Percentiles rank a stretch among this genome's conserved stretches.
Conservation (phyloP, 2,113 vertebrate species). For the Dicrurus megarhynchus region DNA sequence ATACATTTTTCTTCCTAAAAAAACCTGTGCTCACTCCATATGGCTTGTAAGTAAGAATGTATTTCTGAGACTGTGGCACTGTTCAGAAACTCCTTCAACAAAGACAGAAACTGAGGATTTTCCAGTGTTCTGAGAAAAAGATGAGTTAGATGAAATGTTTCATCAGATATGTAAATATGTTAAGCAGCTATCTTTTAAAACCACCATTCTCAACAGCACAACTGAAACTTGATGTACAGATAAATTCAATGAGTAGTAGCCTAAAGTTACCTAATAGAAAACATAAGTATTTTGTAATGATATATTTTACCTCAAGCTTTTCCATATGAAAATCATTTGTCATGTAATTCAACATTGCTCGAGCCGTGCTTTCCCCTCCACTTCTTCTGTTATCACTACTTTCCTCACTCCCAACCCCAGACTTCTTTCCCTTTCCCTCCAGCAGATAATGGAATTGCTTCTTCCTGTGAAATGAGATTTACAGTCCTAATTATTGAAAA, state of each 20-base stretch:
- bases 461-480: slow-evolving; percentile 76
- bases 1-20: background rate
- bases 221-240: background rate
- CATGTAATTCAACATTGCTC: slow-evolving; percentile 84
- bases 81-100: background rate
- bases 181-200: background rate
- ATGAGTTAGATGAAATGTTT: background rate
- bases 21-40: background rate
- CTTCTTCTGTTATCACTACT: slow-evolving; percentile 81
- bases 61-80: background rate
- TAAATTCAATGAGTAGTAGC: background rate
- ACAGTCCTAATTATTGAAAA: background rate
- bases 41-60: background rate
- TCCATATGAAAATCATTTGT: slow-evolving; percentile 82
- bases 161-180: background rate
- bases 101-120: background rate
- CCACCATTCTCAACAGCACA: background rate
- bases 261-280: background rate
- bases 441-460: slow-evolving; percentile 88
- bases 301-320: slow-evolving; percentile 82
- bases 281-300: background rate
- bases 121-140: background rate
- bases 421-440: slow-evolving; percentile 86
- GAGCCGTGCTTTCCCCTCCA: slow-evolving; percentile 82
- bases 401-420: slow-evolving; percentile 81